phyloP scores from a whole-genome alignment of 2,888 invertebrate species.

The Xestia xanthographa region DNA sequence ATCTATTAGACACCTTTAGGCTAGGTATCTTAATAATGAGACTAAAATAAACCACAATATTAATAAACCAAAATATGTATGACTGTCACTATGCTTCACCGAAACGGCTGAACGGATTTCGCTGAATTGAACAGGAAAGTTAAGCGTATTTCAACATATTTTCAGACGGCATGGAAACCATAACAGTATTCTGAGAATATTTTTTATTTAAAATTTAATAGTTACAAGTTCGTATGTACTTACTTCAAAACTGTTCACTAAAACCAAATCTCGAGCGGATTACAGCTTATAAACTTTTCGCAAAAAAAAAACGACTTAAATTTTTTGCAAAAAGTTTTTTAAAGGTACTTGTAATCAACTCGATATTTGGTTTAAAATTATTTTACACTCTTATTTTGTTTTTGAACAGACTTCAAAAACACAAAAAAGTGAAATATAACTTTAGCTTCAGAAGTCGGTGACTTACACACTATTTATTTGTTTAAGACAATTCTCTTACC shows the following conservation, averaged over 20 bases:
- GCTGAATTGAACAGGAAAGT: conserved; percentile 50
- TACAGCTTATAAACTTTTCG: too few species aligned
- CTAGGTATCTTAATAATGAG: too few species aligned
- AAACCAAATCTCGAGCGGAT: background rate
- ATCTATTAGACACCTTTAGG: too few species aligned
- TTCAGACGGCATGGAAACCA: background rate
- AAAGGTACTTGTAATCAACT: too few species aligned
- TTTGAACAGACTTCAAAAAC: too few species aligned
- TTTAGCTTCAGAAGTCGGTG: too few species aligned
- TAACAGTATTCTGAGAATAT: conserved; percentile 5
- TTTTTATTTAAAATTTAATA: background rate
- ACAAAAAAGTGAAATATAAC: too few species aligned
- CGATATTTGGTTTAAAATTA: too few species aligned
- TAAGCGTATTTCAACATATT: conserved; percentile 6
- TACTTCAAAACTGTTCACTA: background rate
- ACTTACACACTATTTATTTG: background rate
- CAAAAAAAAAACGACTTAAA: too few species aligned
- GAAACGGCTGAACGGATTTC: conserved; percentile 33
- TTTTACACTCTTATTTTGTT: too few species aligned
- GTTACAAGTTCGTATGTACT: background rate
- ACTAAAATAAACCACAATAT: conserved; percentile 4
- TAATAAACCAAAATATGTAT: conserved; percentile 31
- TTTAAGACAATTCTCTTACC: background rate
- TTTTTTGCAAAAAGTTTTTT: too few species aligned
- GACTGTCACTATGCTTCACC: conserved; percentile 11